Percentiles rank a stretch among this genome's conserved stretches.
phyloP scores from a whole-genome alignment of 2,888 invertebrate genomes.

The Drosophila nr. perissopoda region DNA sequence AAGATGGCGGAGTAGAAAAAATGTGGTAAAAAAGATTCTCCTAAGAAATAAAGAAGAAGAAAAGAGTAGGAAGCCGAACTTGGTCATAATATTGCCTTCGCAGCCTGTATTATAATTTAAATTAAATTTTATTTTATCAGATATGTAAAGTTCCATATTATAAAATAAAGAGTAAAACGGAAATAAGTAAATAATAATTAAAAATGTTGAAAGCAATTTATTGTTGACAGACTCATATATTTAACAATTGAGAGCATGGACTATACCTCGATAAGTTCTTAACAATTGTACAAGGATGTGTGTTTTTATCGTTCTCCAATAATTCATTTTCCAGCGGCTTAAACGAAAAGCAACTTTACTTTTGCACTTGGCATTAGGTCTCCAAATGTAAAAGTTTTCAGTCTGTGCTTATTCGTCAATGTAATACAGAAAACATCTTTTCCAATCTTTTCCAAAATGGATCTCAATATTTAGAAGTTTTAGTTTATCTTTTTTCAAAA shows the following conservation, averaged over 20 bases:
- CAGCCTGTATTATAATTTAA: background rate
- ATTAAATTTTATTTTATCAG: background rate
- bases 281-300: background rate
- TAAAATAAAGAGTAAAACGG: background rate
- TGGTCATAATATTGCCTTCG: too few species aligned
- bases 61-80: background rate
- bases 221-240: too few species aligned
- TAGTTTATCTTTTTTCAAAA: background rate
- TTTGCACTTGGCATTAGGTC: too few species aligned
- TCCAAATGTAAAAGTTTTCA: too few species aligned
- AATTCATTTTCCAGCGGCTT: too few species aligned
- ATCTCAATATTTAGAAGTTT: background rate
- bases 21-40: background rate
- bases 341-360: too few species aligned
- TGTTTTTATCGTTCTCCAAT: too few species aligned
- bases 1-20: too few species aligned
- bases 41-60: background rate
- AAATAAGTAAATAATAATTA: background rate
- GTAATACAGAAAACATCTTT: background rate
- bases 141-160: background rate
- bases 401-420: background rate
- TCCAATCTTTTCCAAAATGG: background rate
- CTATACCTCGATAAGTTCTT: background rate
- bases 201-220: background rate
- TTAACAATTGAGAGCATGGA: too few species aligned